Evolutionary conservation across 1,140 invertebrate genomes (phyloP).

Genomic region (Venturia canescens): DNA sequence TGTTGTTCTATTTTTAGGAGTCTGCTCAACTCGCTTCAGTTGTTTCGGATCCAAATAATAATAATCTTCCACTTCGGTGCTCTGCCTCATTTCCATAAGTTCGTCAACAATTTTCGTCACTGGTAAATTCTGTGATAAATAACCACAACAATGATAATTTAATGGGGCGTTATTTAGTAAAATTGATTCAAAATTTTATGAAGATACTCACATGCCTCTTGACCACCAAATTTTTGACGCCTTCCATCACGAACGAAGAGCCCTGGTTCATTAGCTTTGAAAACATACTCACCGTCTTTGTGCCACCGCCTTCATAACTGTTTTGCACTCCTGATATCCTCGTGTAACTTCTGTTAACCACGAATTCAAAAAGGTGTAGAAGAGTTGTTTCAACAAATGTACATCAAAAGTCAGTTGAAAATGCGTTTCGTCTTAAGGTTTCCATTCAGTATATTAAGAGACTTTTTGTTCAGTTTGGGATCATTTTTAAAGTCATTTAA

Average conservation of each 20-base stretch:
- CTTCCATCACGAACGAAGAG: slow-evolving; percentile 99
- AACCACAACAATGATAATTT: slow-evolving; percentile 7
- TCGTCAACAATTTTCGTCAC: slow-evolving; percentile 95
- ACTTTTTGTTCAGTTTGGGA: no score
- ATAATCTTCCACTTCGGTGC: slow-evolving; percentile 90
- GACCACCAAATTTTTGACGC: slow-evolving; percentile 99
- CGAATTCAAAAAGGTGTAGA: slow-evolving; percentile 34
- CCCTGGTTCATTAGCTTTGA: slow-evolving; percentile 97
- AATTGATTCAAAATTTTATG: slow-evolving; percentile 45
- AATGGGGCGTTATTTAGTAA: neutral
- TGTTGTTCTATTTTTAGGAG: slow-evolving; percentile 82
- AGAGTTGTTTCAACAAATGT: neutral
- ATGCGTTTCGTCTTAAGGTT: no score
- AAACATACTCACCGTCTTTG: slow-evolving; percentile 98
- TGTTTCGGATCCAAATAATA: slow-evolving; percentile 96
- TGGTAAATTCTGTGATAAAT: slow-evolving; percentile 85
- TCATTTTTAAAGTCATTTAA: slow-evolving; percentile 54
- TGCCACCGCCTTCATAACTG: slow-evolving; percentile 95
- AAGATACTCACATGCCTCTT: slow-evolving; percentile 91
- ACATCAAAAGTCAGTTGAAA: no score
- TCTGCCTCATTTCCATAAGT: slow-evolving; percentile 90
- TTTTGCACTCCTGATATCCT: slow-evolving; percentile 85
- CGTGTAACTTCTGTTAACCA: slow-evolving; percentile 82
- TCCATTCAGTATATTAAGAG: no score
- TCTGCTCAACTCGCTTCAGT: slow-evolving; percentile 83